Percentiles rank a stretch among this genome's conserved stretches.
phyloP scores from a whole-genome alignment of 2,888 invertebrate species.

The Pyrrhosoma nymphula region DNA sequence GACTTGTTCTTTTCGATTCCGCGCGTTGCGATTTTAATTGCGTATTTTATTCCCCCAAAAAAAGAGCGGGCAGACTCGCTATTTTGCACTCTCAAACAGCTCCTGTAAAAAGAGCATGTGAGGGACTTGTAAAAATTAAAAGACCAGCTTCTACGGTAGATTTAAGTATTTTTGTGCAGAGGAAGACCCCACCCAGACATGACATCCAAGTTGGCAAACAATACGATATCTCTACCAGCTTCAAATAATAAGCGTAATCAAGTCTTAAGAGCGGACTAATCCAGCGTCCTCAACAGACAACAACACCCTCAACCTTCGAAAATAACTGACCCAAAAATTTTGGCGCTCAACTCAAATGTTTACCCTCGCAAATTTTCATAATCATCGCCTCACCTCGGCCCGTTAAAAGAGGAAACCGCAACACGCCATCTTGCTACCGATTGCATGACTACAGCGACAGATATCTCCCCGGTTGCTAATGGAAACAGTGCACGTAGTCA shows the following conservation, averaged over 20 bases:
- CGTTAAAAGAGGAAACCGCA: constrained; percentile 11
- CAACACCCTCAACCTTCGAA: not conserved
- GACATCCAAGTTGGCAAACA: too few relatives aligned
- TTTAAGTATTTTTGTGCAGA: too few relatives aligned
- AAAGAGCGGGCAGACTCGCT: not conserved
- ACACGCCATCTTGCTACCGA: not conserved
- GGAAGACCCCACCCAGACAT: too few relatives aligned
- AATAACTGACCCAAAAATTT: constrained; percentile 22
- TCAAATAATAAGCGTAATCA: not conserved
- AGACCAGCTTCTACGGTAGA: not conserved
- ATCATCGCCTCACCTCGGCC: constrained; percentile 9
- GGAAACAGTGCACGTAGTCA: not conserved
- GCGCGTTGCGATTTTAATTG: not conserved
- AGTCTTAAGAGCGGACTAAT: not conserved
- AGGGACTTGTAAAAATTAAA: not conserved
- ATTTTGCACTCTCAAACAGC: not conserved
- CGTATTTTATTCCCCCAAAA: not conserved
- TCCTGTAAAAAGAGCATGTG: not conserved
- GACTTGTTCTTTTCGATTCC: not conserved
- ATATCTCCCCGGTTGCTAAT: not conserved
- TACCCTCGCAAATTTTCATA: not conserved
- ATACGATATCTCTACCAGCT: not conserved
- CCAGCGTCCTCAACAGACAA: not conserved
- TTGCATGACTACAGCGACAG: not conserved
- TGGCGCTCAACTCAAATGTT: not conserved